Evolutionary conservation across 2,888 invertebrate species (phyloP), one percentile per base, ranked within the genome.

Genomic region (Globia sparganii): DNA sequence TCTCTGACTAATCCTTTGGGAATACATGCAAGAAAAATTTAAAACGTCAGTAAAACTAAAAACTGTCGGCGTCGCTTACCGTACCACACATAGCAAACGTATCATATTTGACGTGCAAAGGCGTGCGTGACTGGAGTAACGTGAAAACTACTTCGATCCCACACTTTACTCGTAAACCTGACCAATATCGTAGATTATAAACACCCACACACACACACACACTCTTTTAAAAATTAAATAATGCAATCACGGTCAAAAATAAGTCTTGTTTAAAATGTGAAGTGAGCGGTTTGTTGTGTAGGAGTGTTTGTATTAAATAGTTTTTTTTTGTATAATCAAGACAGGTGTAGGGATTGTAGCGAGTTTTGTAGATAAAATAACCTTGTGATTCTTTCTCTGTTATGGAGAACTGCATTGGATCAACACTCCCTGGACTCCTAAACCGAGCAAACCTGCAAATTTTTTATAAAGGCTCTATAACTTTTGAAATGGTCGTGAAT

Each of bases 171-270:
- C 72, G 75, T 79, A 70, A 78, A 71, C 46, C 64, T 49, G 62
- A 77, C 59, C 77, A 77, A 72, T 77, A 77, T 65, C n/a, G 65
- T 78, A 77, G 28, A 77, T 86, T 71, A 76, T 53, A 53, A 28
- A 71, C 71, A 49, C 49, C n/a, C 62, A 58, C 75, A 79, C 61
- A 59, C 49, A 65, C 40, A 28, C 6, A 65, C 49, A 65, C 40
- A 28, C 6, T 58, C 64, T 34, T 61, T 81, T 59, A 53, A 79
- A 71, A 75, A 73, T 73, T 43, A 70, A 85, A 67, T 69, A 85
- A 72, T 67, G 53, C 40, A 72, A 78, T 77, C 78, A 78, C 77
- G 76, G 76, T 73, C 73, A 43, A 68, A 86, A 74, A 72, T 77
- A 85, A 85, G 56, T 37, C 21, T 62, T 73, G 58, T 61, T 81